Base-by-base conservation (phyloP, 92 coral and sea anemone species). In the Parazoanthus darwini region DNA sequence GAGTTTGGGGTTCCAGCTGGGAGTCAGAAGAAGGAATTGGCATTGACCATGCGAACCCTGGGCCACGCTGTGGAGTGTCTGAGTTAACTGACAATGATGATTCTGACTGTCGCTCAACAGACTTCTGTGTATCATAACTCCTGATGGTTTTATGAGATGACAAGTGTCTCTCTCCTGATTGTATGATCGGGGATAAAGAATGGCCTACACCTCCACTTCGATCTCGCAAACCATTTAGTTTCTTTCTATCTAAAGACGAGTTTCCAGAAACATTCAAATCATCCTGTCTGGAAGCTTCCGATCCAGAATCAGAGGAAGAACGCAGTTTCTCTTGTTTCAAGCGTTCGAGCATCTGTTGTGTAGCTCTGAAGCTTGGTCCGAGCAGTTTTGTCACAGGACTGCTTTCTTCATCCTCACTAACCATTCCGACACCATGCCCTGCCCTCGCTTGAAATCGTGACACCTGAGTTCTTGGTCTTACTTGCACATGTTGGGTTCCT, bases 371-470 rank as follows among this genome's bases (percentile, higher is more conserved):
- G 85, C 95, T 94, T 77, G 99, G 99, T 25, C 99, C 99, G 16
- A 97, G 94, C 59, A 97, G 93, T 88, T 94, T 94, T 1, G 99
- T 95, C 15, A 97, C 99, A 0, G 99, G 99, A 79, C 99, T 97
- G 38, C 93, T 95, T 2, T 88, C 94, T 42, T 95, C 96, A 63
- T 86, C 91, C 9, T 91, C 94, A 72, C 95, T 91, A 81, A 88
- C 85, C 81, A 94, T 56, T 77, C 90, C 91, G 74, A 91, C 89
- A 50, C 87, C 90, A 44, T 81, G 87, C n/a, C 90, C 23, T 22
- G 50, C 80, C 59, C 86, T 84, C 23, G 58, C 43, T 16, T 84
- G 87, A 25, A 84, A 84, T 29, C 74, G 46, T 43, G 79, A 71
- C 46, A 84, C 79, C 65, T 70, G 87, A 5, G 87, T 84, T 44